These are phyloP conservation scores for Lutjanus erythropterus DNA, from an alignment of 2,113 vertebrate genomes.

Conservation along the genomic window DNA sequence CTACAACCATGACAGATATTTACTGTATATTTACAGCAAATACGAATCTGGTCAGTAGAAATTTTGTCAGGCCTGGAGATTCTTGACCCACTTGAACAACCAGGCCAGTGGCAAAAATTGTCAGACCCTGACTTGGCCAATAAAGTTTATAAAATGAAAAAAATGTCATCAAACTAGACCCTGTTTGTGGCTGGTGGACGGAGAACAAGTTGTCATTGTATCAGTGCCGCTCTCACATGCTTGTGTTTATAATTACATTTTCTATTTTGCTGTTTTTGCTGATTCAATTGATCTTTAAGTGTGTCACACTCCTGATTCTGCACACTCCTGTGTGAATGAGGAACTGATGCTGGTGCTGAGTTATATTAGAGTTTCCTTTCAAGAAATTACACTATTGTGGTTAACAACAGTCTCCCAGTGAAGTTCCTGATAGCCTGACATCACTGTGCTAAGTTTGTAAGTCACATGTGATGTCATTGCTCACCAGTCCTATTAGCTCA, in stretches of 20 bases:
- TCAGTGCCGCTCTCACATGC: not conserved
- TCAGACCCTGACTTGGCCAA: too few relatives aligned
- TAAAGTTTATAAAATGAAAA: not conserved
- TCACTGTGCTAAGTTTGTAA: slow-evolving; percentile 39
- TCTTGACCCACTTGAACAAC: too few relatives aligned
- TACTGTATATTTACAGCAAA: too few relatives aligned
- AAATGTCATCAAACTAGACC: not conserved
- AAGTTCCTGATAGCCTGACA: slow-evolving; percentile 22
- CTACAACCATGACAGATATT: too few relatives aligned
- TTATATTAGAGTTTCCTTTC: not conserved
- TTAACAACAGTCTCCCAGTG: not conserved
- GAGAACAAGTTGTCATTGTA: not conserved
- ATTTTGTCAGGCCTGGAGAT: too few relatives aligned
- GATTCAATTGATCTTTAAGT: not conserved
- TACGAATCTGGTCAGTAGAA: too few relatives aligned
- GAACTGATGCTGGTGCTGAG: not conserved
- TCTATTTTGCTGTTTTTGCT: not conserved
- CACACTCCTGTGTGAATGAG: not conserved
- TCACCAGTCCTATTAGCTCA: slow-evolving; percentile 19
- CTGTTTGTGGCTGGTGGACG: not conserved
- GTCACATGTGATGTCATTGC: slow-evolving; percentile 37
- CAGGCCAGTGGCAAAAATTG: too few relatives aligned
- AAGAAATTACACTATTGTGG: not conserved
- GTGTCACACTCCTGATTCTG: not conserved
- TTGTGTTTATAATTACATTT: not conserved